Evolutionary conservation across 2,797 vertebrate species (phyloP).

Genomic region (Lutjanus argentimaculatus): DNA sequence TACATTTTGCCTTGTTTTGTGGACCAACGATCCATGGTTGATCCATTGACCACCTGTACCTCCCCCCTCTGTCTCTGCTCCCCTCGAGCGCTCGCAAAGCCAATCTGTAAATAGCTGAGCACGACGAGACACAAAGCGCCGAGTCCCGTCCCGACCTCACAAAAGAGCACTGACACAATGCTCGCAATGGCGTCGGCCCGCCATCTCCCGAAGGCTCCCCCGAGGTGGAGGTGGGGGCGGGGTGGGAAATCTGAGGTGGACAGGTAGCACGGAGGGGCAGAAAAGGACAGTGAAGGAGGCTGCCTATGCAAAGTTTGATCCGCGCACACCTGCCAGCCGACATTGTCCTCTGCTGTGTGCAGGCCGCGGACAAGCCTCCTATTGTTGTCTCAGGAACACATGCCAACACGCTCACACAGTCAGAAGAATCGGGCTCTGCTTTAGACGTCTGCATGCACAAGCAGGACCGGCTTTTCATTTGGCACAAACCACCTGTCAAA

Average conservation of each 20-base stretch:
- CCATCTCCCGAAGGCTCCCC: conserved; percentile 53
- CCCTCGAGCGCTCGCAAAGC: conserved; percentile 71
- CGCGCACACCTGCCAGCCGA: conserved; percentile 83
- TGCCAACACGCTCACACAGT: conserved; percentile 26
- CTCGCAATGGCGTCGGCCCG: conserved; percentile 51
- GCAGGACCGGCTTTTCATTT: conserved; percentile 74
- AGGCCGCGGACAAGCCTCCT: conserved; percentile 81
- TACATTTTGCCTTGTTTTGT: conserved; percentile 79
- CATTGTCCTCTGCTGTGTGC: conserved; percentile 75
- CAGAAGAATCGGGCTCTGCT: conserved; percentile 43
- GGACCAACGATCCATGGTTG: conserved; percentile 68
- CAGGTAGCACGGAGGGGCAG: conserved; percentile 47
- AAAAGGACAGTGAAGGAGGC: conserved; percentile 66
- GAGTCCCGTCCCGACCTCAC: conserved; percentile 64
- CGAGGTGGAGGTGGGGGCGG: conserved; percentile 12
- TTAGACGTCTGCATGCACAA: conserved; percentile 77
- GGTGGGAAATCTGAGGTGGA: conserved; percentile 49
- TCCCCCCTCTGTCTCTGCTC: conserved; percentile 47
- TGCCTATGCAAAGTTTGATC: conserved; percentile 87
- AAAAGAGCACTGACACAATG: conserved; percentile 81
- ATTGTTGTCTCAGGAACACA: conserved; percentile 79
- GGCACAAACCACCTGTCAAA: conserved; percentile 67
- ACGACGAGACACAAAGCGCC: conserved; percentile 66
- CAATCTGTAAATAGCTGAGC: conserved; percentile 81
- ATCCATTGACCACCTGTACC: conserved; percentile 68